Conservation (phyloP, 2,797 vertebrate genomes). For the Ctenochaetus hawaiiensis region DNA sequence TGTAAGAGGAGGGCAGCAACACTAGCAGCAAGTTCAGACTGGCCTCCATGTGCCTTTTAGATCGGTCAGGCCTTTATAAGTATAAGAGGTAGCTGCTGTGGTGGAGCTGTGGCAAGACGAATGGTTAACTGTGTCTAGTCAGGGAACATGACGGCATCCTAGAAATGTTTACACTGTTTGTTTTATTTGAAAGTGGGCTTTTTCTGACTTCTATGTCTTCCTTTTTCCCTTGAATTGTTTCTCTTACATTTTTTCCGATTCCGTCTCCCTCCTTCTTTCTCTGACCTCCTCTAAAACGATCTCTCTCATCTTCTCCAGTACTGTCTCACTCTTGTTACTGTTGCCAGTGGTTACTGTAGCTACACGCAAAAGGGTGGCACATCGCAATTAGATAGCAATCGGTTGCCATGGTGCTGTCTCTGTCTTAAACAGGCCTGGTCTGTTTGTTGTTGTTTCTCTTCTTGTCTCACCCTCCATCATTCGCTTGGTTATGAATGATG, state of each 20-base stretch:
- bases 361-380: conserved; percentile 77
- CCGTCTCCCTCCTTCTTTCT: conserved; percentile 35
- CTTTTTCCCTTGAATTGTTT: conserved; percentile 56
- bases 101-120: conserved; percentile 54
- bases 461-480: conserved; percentile 49
- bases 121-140: conserved; percentile 53
- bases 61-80: conserved; percentile 59
- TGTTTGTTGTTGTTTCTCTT: conserved; percentile 84
- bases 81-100: conserved; percentile 57
- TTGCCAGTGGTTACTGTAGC: conserved; percentile 86
- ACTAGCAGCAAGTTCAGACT: conserved; percentile 70
- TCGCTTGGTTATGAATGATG: conserved; percentile 76
- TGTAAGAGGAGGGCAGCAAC: conserved; percentile 53
- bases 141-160: conserved; percentile 22
- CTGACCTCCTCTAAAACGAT: conserved; percentile 73
- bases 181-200: conserved; percentile 10
- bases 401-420: conserved; percentile 85
- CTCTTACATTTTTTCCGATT: conserved; percentile 32
- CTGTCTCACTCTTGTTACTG: conserved; percentile 67
- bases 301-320: conserved; percentile 82
- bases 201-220: conserved; percentile 25
- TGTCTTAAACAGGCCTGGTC: conserved; percentile 82
- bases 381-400: conserved; percentile 87
- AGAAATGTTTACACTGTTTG: conserved; percentile 29
- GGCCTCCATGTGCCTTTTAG: conserved; percentile 56